These are phyloP conservation scores for Tricholaema leucomelas DNA, from an alignment of 2,113 vertebrate genomes.

Conservation along the genomic window DNA sequence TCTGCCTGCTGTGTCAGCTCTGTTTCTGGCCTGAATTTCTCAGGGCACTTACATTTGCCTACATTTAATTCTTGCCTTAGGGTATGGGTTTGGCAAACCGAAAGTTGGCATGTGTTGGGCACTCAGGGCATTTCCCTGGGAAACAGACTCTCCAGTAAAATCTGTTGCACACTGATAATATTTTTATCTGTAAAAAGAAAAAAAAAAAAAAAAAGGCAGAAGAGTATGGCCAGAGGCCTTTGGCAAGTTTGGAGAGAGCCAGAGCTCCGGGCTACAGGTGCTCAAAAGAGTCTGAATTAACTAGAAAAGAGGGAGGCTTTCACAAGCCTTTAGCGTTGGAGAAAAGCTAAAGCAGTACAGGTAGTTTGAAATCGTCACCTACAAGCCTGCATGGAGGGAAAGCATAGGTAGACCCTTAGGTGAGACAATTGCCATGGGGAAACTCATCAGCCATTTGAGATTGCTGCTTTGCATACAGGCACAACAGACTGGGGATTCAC, in stretches of 20 bases:
- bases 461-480: neutral
- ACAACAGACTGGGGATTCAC: neutral
- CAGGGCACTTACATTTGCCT: neutral
- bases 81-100: slow-evolving; percentile 24
- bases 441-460: neutral
- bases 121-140: slow-evolving; percentile 21
- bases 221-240: slow-evolving; percentile 28
- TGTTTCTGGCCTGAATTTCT: slow-evolving; percentile 14
- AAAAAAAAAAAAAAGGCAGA: neutral
- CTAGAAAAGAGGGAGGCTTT: neutral
- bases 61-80: slow-evolving; percentile 36
- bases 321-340: neutral
- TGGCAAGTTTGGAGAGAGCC: neutral
- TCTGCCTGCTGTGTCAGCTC: neutral
- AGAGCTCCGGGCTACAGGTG: neutral
- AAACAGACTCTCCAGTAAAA: slow-evolving; percentile 38
- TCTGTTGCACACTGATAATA: slow-evolving; percentile 51
- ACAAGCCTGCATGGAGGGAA: neutral
- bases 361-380: neutral
- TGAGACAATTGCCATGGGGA: neutral
- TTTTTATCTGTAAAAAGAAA: slow-evolving; percentile 27
- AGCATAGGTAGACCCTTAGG: neutral
- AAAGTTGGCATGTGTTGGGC: slow-evolving; percentile 24
- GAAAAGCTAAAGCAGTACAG: neutral
- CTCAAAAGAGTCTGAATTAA: slow-evolving; percentile 4